These are phyloP conservation scores for Sthenelais limicola DNA, from an alignment of 2,888 invertebrate species.

Conservation along the genomic window DNA sequence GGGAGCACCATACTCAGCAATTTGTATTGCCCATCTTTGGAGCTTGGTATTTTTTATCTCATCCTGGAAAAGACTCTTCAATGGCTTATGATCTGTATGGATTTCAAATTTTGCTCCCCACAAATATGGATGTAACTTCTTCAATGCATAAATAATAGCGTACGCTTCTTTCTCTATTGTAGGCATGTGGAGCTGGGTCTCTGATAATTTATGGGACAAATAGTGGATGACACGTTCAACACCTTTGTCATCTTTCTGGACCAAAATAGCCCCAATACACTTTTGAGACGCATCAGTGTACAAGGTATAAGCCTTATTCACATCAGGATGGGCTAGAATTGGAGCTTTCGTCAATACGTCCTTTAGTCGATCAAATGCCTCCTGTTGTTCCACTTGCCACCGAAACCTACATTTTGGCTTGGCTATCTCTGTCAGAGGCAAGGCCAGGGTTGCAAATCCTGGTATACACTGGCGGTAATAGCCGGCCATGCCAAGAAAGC, in stretches of 20 bases:
- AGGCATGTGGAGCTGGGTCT: neutral
- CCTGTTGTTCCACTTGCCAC: constrained; percentile 5
- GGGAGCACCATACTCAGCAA: constrained; percentile 23
- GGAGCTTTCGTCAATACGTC: neutral
- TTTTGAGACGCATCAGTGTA: constrained; percentile 25
- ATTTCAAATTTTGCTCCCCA: constrained; percentile 25
- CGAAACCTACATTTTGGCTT: neutral
- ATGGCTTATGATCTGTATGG: constrained; percentile 27
- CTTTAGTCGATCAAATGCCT: constrained; percentile 28
- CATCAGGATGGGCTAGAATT: constrained; percentile 4
- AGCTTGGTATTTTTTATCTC: constrained; percentile 21
- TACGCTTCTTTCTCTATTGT: constrained; percentile 31
- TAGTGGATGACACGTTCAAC: constrained; percentile 27
- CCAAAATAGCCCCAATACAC: constrained; percentile 17
- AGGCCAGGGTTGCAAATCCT: constrained; percentile 31
- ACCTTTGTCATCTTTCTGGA: constrained; percentile 20
- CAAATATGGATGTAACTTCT: constrained; percentile 30
- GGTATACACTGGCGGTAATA: constrained; percentile 37
- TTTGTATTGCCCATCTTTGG: constrained; percentile 20
- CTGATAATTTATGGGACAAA: constrained; percentile 7
- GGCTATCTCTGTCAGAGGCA: constrained; percentile 14
- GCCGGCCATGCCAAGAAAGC: constrained; percentile 37
- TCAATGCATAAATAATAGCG: constrained; percentile 30
- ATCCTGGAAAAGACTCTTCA: constrained; percentile 26
- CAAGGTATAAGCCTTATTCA: constrained; percentile 16